Base-by-base conservation (phyloP, 2,797 vertebrate genomes). In the Coluber constrictor region DNA sequence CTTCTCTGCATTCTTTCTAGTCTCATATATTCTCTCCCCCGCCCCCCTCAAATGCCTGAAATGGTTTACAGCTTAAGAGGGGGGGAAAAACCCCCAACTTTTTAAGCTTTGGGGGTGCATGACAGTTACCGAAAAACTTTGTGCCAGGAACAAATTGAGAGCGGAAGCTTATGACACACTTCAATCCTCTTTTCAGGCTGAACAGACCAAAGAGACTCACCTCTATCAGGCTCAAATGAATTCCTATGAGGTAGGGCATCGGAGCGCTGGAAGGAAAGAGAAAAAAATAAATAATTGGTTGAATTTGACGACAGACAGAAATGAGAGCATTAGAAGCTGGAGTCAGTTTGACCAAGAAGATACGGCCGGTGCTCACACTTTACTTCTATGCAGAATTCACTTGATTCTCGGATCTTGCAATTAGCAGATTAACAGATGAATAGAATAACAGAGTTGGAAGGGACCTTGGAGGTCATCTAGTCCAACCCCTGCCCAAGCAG, bases 161-260 rank as follows among this genome's bases (percentile, higher is more conserved):
- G 5, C 1, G 37, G 9, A 18, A 3, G 32, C 2, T n/a, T 10
- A 6, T 51, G 27, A 15, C 10, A 60, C 43, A 86, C n/a, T 29
- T 18, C 27, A 15, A 1, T n/a, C 10, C 8, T 87, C 0, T 93
- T 86, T 32, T 86, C 27, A 70, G 92, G 94, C 92, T 43, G 20
- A 4, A 5, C 13, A 32, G 0, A 4, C 6, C 32, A 63, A 93
- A 94, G 61, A 86, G 90, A 97, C 98, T 97, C 98, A 99, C 99
- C 98, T 99, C 99, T 98, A 99, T 99, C 96, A 99, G 97, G 97
- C 99, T 99, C 97, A 99, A 98, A 97, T 99, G 99, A 70, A 99
- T 98, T 98, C 99, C 99, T 95, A 99, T 99, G 96, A 99, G 99
- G 98, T 99, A 99, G 94, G 99, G 99, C 99, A 99, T 99, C 57